phyloP scores from a whole-genome alignment of 2,888 invertebrate species.

The Entomobrya multifasciata region DNA sequence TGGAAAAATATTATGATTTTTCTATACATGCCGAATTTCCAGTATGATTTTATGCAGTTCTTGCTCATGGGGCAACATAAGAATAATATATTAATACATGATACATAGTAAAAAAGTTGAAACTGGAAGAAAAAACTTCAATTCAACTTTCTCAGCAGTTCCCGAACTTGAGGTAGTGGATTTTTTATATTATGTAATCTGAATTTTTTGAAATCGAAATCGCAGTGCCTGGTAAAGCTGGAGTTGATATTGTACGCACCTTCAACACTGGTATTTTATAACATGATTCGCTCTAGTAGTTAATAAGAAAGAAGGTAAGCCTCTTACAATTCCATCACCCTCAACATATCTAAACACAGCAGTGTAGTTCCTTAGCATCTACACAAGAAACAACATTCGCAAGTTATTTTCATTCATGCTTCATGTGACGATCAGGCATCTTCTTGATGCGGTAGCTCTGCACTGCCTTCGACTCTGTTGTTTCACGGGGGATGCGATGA shows the following conservation, averaged over 20 bases:
- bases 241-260: too few relatives aligned
- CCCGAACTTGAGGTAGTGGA: background rate
- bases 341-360: too few relatives aligned
- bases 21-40: too few relatives aligned
- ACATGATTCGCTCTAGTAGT: too few relatives aligned
- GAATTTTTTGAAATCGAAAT: background rate
- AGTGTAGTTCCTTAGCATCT: background rate
- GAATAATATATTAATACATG: too few relatives aligned
- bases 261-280: too few relatives aligned
- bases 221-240: too few relatives aligned
- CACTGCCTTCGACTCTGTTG: too few relatives aligned
- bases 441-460: too few relatives aligned
- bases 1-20: too few relatives aligned
- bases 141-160: conserved; percentile 4
- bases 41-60: conserved; percentile 32
- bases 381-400: conserved; percentile 3
- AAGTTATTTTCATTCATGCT: conserved; percentile 17
- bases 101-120: background rate
- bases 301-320: background rate
- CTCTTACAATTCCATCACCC: background rate
- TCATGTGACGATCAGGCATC: too few relatives aligned
- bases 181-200: background rate
- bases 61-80: conserved; percentile 17
- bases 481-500: background rate
- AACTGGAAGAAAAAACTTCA: background rate